Evolutionary conservation across 2,797 vertebrate species (phyloP).

Genomic region (Morelia viridis): DNA sequence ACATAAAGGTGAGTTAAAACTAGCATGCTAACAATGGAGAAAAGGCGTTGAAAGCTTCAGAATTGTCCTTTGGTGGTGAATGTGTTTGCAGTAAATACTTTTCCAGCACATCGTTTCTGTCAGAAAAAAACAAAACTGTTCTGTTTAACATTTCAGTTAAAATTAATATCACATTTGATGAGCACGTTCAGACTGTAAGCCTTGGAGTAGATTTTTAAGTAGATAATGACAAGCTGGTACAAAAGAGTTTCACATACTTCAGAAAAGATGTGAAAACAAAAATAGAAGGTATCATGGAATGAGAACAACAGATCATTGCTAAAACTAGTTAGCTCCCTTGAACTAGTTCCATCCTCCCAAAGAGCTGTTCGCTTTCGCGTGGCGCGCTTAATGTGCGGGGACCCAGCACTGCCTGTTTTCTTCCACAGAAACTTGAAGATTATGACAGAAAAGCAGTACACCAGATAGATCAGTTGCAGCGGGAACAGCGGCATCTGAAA

Average conservation of each 20-base stretch:
- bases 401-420: background rate
- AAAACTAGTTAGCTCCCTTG: background rate
- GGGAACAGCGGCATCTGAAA: constrained; percentile 90
- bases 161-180: background rate
- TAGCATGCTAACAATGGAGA: background rate
- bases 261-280: background rate
- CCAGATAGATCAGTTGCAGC: constrained; percentile 91
- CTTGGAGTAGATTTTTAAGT: background rate
- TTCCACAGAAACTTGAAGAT: constrained; percentile 88
- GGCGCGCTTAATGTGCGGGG: background rate
- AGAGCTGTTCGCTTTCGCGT: background rate
- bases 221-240: background rate
- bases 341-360: background rate
- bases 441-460: constrained; percentile 86
- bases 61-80: background rate
- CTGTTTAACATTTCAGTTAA: background rate
- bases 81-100: background rate
- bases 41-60: no score
- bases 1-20: constrained; percentile 84
- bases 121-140: background rate
- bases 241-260: background rate
- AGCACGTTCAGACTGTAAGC: background rate
- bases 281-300: background rate
- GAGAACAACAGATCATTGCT: background rate
- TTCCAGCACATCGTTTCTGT: no score